Percentiles rank a stretch among this genome's conserved stretches.
Conservation (phyloP, 2,888 invertebrate genomes). For the Euproctis similis region DNA sequence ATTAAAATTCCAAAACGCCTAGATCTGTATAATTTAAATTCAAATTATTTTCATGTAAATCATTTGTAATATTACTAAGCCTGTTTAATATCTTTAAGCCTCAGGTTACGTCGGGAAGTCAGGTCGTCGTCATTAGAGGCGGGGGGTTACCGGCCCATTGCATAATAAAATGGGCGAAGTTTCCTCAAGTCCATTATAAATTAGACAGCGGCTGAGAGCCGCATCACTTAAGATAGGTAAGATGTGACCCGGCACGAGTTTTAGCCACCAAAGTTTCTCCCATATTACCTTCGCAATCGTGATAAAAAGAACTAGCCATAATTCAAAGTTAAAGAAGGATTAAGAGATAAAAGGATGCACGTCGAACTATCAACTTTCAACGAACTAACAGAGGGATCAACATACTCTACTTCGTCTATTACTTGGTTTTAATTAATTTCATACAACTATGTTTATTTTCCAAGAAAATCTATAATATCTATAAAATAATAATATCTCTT, state of each 20-base stretch:
- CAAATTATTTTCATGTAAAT: conserved; percentile 42
- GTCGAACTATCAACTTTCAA: conserved; percentile 42
- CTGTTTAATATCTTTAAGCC: conserved; percentile 62
- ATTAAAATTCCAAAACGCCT: too few species aligned
- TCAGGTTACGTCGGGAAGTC: conserved; percentile 61
- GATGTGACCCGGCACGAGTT: conserved; percentile 71
- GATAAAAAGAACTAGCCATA: conserved; percentile 71
- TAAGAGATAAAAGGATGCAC: conserved; percentile 45
- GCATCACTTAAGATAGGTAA: conserved; percentile 75
- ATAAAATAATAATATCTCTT: too few species aligned
- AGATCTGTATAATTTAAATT: conserved; percentile 18
- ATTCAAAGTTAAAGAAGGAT: conserved; percentile 65
- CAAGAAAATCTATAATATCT: too few species aligned
- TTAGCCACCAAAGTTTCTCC: conserved; percentile 59
- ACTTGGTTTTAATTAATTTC: conserved; percentile 23
- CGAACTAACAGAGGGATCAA: conserved; percentile 28
- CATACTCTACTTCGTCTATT: conserved; percentile 20
- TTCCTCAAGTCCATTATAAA: conserved; percentile 76
- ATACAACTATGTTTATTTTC: too few species aligned
- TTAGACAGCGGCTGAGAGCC: conserved; percentile 71
- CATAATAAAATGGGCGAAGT: conserved; percentile 75
- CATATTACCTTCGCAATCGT: conserved; percentile 66
- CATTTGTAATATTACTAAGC: conserved; percentile 50
- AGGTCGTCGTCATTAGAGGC: conserved; percentile 72
- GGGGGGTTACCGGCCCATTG: conserved; percentile 73